Evolutionary conservation across 2,888 invertebrate genomes (phyloP).

Genomic region (Lysandra coridon): DNA sequence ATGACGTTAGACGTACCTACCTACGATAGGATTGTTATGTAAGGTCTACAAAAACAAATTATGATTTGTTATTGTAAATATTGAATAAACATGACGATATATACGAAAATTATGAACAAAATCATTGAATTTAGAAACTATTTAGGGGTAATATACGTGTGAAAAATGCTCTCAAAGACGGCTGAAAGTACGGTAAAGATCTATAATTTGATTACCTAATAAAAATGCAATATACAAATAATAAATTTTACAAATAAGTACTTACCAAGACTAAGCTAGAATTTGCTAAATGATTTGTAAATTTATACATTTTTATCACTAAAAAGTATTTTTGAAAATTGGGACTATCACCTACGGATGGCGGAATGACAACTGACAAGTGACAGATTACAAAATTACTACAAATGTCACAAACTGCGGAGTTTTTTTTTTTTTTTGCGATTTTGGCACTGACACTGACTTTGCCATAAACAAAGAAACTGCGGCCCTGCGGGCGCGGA

Average conservation of each 20-base stretch:
- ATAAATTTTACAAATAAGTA: slow-evolving; percentile 38
- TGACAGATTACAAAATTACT: slow-evolving; percentile 4
- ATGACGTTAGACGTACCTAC: slow-evolving; percentile 53
- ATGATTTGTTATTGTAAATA: slow-evolving; percentile 22
- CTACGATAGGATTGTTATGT: slow-evolving; percentile 61
- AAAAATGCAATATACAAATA: background rate
- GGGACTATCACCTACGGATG: slow-evolving; percentile 71
- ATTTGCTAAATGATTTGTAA: slow-evolving; percentile 68
- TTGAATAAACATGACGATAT: background rate
- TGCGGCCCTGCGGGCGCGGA: too few species aligned
- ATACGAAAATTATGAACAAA: background rate
- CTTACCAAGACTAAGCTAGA: slow-evolving; percentile 69
- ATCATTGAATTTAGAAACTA: background rate
- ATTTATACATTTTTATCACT: slow-evolving; percentile 76
- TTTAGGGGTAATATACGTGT: background rate
- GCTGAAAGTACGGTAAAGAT: background rate
- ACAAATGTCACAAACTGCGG: too few species aligned
- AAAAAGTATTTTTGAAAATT: slow-evolving; percentile 56
- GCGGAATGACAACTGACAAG: slow-evolving; percentile 50
- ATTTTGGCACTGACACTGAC: too few species aligned
- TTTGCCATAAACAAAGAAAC: too few species aligned
- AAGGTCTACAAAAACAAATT: slow-evolving; percentile 63
- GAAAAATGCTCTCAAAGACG: background rate
- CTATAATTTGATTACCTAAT: slow-evolving; percentile 14
- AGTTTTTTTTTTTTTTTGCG: too few species aligned